These are phyloP conservation scores for Melanotaenia boesemani DNA, from an alignment of 2,797 vertebrate species.

Conservation along the genomic window DNA sequence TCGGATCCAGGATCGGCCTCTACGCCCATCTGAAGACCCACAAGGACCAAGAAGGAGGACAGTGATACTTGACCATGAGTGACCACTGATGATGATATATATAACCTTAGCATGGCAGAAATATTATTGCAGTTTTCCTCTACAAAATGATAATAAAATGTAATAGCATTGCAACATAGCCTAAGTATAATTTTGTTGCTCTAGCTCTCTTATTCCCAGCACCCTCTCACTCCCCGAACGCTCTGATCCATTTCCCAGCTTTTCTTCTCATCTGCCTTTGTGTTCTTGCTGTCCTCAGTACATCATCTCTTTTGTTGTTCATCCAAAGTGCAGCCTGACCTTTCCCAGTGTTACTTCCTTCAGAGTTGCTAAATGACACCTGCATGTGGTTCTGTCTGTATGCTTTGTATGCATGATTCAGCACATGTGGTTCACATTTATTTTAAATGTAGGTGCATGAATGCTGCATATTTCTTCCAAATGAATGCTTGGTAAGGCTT, in stretches of 20 bases:
- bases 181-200: background rate
- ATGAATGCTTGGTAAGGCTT: too few species aligned
- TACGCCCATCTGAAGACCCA: too few species aligned
- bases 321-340: constrained; percentile 76
- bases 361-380: constrained; percentile 55
- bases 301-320: constrained; percentile 55
- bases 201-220: background rate
- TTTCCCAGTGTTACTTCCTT: constrained; percentile 65
- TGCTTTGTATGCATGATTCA: background rate
- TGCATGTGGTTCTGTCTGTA: background rate
- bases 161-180: background rate
- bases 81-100: background rate
- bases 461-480: background rate
- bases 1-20: too few species aligned
- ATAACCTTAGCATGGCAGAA: background rate
- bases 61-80: too few species aligned
- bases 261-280: constrained; percentile 26
- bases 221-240: background rate
- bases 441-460: constrained; percentile 7
- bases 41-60: too few species aligned
- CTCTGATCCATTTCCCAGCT: constrained; percentile 9
- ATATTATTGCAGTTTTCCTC: background rate
- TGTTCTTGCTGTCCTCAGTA: constrained; percentile 39
- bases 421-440: constrained; percentile 29
- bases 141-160: background rate